Evolutionary conservation across 2,888 invertebrate genomes (phyloP), one percentile per base, ranked within the genome.

Genomic region (Noctua janthina): DNA sequence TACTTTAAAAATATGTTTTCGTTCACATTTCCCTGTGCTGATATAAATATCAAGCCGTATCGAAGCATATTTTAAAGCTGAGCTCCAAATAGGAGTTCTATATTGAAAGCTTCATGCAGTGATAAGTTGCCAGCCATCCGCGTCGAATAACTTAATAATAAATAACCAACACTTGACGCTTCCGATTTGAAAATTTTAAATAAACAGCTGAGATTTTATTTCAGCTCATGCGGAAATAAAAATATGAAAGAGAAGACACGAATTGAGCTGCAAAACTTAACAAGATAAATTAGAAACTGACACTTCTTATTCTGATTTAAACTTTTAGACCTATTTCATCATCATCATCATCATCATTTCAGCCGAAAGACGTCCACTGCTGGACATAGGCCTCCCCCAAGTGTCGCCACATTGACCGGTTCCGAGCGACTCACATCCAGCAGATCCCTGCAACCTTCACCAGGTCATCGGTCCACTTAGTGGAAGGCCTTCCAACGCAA

Each of bases 31-130:
- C 43, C 51, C 59, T 23, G 54, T 54, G 23, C 72, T 66, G 64
- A 76, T 73, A 64, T 74, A 88, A 83, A 79, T 82, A 74, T 76
- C 51, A 84, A 76, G 54, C 71, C n/a, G 59, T 70, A 66, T 83
- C 71, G 72, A 77, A 87, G 68, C 46, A 75, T 87, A 85, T 79
- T 85, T 85, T 76, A 66, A 83, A 87, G 72, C 62, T 64, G 72
- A 62, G 56, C 67, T 76, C 59, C 66, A 74, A 81, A 80, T 80
- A 76, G 35, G 23, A 85, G 66, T 74, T 79, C 49, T 79, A 80
- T 87, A 87, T 84, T 87, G 88, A 87, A 87, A 84, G 70, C 67
- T 84, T 72, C 76, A 59, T 73, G 43, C 77, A 51, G 73, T 84
- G 80, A 85, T 84, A 85, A 80, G 88, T 87, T 87, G 73, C 75